Evolutionary conservation across 2,888 invertebrate species (phyloP).

Genomic region (Siphlonurus alternatus): DNA sequence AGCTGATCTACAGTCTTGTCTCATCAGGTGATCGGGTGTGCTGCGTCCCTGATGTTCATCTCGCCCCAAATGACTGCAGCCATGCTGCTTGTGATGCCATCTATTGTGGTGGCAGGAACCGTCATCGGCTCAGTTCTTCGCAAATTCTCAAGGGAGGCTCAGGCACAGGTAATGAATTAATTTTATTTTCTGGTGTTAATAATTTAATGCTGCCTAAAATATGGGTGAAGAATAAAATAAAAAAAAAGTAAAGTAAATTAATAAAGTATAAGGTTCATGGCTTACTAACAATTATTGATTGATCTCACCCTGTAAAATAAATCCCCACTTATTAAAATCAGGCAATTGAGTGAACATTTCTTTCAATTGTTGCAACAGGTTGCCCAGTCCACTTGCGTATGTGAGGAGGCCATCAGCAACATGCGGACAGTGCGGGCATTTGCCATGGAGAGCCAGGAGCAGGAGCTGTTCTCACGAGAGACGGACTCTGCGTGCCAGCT

Average conservation of each 20-base stretch:
- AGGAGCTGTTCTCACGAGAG: conserved; percentile 51
- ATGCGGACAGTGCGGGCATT: conserved; percentile 88
- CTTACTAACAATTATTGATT: too few species aligned
- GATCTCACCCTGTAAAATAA: too few species aligned
- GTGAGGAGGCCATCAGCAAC: conserved; percentile 86
- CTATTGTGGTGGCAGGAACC: conserved; percentile 70
- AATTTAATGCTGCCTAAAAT: background rate
- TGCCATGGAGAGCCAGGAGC: conserved; percentile 79
- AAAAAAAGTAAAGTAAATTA: too few species aligned
- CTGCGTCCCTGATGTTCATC: conserved; percentile 62
- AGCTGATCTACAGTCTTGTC: too few species aligned
- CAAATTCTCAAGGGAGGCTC: conserved; percentile 58
- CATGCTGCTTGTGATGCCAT: conserved; percentile 70
- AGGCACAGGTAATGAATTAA: conserved; percentile 47
- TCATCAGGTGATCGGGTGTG: conserved; percentile 50
- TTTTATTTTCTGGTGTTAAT: background rate
- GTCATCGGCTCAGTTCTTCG: conserved; percentile 64
- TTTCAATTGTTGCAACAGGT: too few species aligned
- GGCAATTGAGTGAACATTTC: too few species aligned
- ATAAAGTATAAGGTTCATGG: too few species aligned
- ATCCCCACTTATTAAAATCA: too few species aligned
- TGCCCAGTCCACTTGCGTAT: conserved; percentile 72
- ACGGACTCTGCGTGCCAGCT: conserved; percentile 51
- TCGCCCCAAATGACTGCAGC: conserved; percentile 79
- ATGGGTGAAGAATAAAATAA: background rate